Percentiles rank a stretch among this genome's conserved stretches.
These are phyloP conservation scores for Micrasema longulum DNA, from an alignment of 1,140 invertebrate species.

Conservation along the genomic window DNA sequence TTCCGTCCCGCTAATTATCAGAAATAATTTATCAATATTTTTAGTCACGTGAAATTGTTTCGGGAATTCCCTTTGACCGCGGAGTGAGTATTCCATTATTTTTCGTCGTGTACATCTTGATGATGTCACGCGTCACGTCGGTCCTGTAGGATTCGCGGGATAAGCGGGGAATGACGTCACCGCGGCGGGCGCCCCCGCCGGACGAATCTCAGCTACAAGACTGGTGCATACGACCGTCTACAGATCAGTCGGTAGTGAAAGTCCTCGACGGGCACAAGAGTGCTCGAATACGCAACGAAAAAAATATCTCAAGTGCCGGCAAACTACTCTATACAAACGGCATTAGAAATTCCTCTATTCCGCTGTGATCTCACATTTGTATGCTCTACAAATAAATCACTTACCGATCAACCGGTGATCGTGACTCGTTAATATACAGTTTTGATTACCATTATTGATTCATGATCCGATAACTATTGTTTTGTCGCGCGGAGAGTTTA, in stretches of 20 bases:
- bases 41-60: no score
- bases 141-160: constrained; percentile 22
- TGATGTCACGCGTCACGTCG: not conserved
- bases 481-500: no score
- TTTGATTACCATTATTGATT: constrained; percentile 20
- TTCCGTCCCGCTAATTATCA: no score
- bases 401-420: not conserved
- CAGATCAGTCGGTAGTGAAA: constrained; percentile 27
- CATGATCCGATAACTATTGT: no score
- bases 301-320: constrained; percentile 17
- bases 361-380: constrained; percentile 29
- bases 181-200: constrained; percentile 4
- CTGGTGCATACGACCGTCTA: not conserved
- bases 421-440: constrained; percentile 2
- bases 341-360: not conserved
- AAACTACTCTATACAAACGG: constrained; percentile 8
- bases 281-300: not conserved
- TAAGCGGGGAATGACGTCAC: constrained; percentile 19
- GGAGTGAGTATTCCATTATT: not conserved
- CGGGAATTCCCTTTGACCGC: no score
- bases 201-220: not conserved
- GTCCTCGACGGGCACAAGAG: not conserved
- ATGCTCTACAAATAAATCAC: not conserved
- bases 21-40: no score
- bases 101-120: not conserved